These are phyloP conservation scores for Echinarachnius parma DNA, from an alignment of 53 echinoderm and acorn worm genomes.

Conservation along the genomic window DNA sequence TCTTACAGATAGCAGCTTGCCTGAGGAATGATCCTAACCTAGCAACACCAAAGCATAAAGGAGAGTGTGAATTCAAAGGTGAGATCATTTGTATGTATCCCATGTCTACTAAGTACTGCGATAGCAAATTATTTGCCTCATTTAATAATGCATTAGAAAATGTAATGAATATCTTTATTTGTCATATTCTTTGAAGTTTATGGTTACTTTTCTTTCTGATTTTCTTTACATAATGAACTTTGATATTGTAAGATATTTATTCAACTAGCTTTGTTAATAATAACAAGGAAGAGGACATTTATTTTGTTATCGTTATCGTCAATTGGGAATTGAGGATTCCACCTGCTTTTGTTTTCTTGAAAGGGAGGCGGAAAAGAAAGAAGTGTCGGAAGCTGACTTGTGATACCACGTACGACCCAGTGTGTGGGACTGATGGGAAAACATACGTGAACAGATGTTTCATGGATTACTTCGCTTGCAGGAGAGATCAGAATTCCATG, in stretches of 20 bases:
- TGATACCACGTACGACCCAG: conserved; percentile 60
- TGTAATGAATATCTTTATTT: too few species aligned
- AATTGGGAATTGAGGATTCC: background rate
- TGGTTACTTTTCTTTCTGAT: too few species aligned
- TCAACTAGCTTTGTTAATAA: too few species aligned
- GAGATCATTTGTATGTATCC: too few species aligned
- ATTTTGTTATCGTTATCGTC: too few species aligned
- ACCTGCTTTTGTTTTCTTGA: conserved; percentile 8
- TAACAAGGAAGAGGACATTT: too few species aligned
- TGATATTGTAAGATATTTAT: too few species aligned
- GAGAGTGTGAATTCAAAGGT: conserved; percentile 79
- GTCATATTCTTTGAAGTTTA: too few species aligned
- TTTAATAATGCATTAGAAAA: too few species aligned
- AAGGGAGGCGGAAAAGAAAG: conserved; percentile 41
- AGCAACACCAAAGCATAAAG: conserved; percentile 39
- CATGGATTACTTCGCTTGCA: conserved; percentile 66
- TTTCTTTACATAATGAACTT: too few species aligned
- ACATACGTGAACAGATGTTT: conserved; percentile 81
- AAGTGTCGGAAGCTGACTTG: conserved; percentile 45
- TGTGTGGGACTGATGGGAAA: conserved; percentile 78
- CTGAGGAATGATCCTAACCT: conserved; percentile 67
- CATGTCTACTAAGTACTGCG: too few species aligned
- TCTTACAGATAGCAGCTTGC: conserved; percentile 74
- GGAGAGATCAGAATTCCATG: conserved; percentile 27
- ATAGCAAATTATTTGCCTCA: too few species aligned